phyloP scores from a whole-genome alignment of 2,888 invertebrate species.

The Myopa tessellatipennis region DNA sequence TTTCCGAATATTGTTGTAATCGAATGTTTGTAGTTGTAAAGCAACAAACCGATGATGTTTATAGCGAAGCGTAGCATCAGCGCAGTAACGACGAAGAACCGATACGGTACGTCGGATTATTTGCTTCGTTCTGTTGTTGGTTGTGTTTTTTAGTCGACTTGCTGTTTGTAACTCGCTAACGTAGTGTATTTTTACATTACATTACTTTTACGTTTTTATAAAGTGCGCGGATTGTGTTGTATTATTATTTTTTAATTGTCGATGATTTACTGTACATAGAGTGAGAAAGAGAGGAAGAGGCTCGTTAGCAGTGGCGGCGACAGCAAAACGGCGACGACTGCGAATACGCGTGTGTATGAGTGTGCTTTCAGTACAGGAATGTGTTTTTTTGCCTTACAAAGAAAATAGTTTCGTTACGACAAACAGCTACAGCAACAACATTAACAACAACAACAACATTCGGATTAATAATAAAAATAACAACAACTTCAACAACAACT shows the following conservation, averaged over 20 bases:
- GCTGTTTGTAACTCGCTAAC: slow-evolving; percentile 14
- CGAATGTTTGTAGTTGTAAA: background rate
- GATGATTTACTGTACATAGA: too few relatives aligned
- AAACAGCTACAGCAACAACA: slow-evolving; percentile 10
- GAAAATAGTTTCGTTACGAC: slow-evolving; percentile 16
- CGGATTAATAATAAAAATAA: too few relatives aligned
- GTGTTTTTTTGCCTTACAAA: slow-evolving; percentile 6
- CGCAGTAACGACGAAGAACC: background rate
- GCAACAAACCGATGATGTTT: background rate
- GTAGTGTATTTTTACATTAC: background rate
- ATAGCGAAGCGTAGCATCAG: background rate
- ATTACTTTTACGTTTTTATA: slow-evolving; percentile 19
- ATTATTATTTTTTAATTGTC: background rate
- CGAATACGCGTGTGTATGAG: background rate
- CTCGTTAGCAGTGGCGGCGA: too few relatives aligned
- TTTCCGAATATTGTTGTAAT: background rate
- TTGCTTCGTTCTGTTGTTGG: background rate
- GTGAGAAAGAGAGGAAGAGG: too few relatives aligned
- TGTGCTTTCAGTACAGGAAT: background rate
- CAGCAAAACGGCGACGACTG: too few relatives aligned
- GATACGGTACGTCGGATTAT: background rate
- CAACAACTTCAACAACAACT: slow-evolving; percentile 17
- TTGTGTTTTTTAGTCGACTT: background rate
- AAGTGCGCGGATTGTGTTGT: background rate
- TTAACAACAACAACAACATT: slow-evolving; percentile 14